Conservation (phyloP, 2,113 vertebrate genomes). For the Parotia lawesii region DNA sequence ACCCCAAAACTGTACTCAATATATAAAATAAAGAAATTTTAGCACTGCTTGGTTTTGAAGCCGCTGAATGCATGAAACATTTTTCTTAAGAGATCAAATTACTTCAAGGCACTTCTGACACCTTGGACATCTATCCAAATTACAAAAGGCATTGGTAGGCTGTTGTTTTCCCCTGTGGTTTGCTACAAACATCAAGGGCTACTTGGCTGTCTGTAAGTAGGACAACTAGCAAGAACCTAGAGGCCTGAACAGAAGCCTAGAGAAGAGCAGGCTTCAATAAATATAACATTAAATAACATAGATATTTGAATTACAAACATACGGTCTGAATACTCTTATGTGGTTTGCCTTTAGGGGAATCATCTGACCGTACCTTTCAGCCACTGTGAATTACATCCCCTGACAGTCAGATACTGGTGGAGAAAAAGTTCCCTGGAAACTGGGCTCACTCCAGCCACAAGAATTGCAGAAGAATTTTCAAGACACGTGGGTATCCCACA, state of each 20-base stretch:
- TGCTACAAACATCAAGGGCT: background rate
- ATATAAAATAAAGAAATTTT: background rate
- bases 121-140: background rate
- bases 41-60: background rate
- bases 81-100: slow-evolving; percentile 13
- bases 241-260: background rate
- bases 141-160: background rate
- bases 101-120: slow-evolving; percentile 22
- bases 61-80: background rate
- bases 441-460: background rate
- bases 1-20: background rate
- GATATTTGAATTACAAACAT: background rate
- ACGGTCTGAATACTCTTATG: background rate
- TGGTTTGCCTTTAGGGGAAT: background rate
- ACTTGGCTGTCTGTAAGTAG: background rate
- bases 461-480: background rate
- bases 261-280: background rate
- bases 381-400: background rate
- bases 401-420: background rate
- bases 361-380: background rate
- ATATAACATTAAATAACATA: background rate
- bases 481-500: background rate
- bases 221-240: background rate
- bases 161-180: background rate
- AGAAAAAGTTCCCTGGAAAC: background rate